Base-by-base conservation (phyloP, 2,888 invertebrate species). In the Hylaea fasciaria region DNA sequence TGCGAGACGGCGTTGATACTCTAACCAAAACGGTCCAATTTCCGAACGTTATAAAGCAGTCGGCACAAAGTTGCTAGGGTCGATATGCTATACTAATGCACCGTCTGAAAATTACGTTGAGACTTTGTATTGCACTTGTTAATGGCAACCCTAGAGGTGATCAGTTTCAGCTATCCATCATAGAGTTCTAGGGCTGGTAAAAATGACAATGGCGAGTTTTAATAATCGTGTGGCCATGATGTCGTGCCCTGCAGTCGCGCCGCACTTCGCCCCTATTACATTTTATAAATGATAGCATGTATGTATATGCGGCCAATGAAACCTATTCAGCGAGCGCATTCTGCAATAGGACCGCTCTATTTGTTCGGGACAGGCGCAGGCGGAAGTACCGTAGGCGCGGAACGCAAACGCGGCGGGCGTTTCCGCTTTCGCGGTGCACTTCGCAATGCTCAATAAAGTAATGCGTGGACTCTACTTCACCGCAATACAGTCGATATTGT, bases 301-400 rank as follows among this genome's bases (percentile, higher is more conserved):
- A 46, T 79, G 82, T 46, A 46, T 79, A 74, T 76, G 72, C 75
- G 70, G 71, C 70, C 73, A 78, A 77, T 81, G 80, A 76, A 82
- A 78, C 77, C 80, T 76, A 85, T 80, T 82, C 77, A 78, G 65
- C 74, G 78, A 75, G 71, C 67, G 56, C 56, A 62, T 62, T 62
- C 52, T 75, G 77, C 73, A 74, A 72, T 70, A 72, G 76, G 71
- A 76, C 76, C 81, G 85, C 79, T 86, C 83, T 86, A 87, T 87
- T 89, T 87, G 87, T 83, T 83, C 81, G 76, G 85, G 80, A 81
- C 80, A 78, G 66, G 80, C 80, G 70, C 72, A 76, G 80, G 76
- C 86, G 89, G 89, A 89, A 86, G 86, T 84, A 75, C 83, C 82
- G 85, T 80, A 80, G 84, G 86, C 79, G 85, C 82, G 82, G 83